A percentile compares a stretch with the other conserved stretches of the same genome.
These are phyloP conservation scores for Empidonax alnorum DNA, from an alignment of 2,113 vertebrate genomes.

Conservation along the genomic window DNA sequence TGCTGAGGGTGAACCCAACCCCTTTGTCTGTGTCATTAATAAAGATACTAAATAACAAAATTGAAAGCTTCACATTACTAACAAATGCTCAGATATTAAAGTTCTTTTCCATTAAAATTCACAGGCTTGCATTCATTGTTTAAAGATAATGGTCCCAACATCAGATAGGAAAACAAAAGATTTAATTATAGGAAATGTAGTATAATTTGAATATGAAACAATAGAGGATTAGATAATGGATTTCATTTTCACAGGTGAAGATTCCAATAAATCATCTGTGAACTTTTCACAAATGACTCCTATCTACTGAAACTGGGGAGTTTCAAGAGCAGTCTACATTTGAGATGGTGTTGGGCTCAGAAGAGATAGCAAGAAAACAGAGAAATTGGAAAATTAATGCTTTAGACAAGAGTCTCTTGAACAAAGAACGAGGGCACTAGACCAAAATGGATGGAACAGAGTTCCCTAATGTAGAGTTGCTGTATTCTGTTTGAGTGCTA, in stretches of 20 bases:
- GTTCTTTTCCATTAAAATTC: slow-evolving; percentile 45
- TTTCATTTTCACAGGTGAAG: slow-evolving; percentile 30
- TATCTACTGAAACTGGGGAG: slow-evolving; percentile 3
- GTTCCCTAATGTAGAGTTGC: not conserved
- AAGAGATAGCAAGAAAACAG: not conserved
- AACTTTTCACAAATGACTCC: slow-evolving; percentile 30
- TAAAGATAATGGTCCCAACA: slow-evolving; percentile 49
- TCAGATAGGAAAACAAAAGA: slow-evolving; percentile 57
- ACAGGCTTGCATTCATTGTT: slow-evolving; percentile 44
- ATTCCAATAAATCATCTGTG: slow-evolving; percentile 43
- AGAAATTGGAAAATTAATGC: not conserved
- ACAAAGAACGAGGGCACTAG: not conserved
- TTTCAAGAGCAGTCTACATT: not conserved
- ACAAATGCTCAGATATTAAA: slow-evolving; percentile 18
- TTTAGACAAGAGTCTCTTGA: not conserved
- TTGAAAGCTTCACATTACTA: not conserved
- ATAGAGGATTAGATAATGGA: slow-evolving; percentile 24
- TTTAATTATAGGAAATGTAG: slow-evolving; percentile 56
- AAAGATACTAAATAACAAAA: not conserved
- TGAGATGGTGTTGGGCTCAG: not conserved
- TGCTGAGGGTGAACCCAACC: not conserved
- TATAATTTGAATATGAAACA: slow-evolving; percentile 34
- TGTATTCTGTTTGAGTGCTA: not conserved
- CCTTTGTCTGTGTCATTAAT: not conserved
- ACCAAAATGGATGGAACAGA: not conserved